Conservation (phyloP, 2,888 invertebrate genomes). For the Diarsia rubi region DNA sequence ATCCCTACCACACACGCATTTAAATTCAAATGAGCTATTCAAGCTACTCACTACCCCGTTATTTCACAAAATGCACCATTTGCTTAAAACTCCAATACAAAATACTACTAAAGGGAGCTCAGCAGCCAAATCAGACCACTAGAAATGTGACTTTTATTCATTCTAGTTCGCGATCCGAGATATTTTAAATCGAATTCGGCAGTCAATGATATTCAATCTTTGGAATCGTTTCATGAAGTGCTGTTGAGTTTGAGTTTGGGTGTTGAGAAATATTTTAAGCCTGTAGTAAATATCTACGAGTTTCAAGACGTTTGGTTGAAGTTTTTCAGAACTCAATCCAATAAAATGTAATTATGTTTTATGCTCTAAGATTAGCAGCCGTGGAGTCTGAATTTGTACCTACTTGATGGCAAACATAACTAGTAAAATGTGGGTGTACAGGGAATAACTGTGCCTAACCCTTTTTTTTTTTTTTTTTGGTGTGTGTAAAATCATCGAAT, state of each 20-base stretch:
- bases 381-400: no score
- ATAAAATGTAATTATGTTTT: background rate
- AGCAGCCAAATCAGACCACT: constrained; percentile 66
- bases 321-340: background rate
- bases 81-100: constrained; percentile 82
- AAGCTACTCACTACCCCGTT: constrained; percentile 73
- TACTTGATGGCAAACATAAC: no score
- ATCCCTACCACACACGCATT: constrained; percentile 66
- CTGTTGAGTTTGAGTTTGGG: constrained; percentile 28
- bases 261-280: constrained; percentile 25
- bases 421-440: no score
- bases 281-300: background rate
- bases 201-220: constrained; percentile 71
- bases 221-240: constrained; percentile 66
- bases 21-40: constrained; percentile 80
- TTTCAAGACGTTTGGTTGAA: background rate
- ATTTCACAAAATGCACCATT: constrained; percentile 79
- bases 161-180: constrained; percentile 68
- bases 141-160: constrained; percentile 80
- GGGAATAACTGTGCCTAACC: no score
- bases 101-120: constrained; percentile 72
- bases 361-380: background rate
- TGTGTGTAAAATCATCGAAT: no score
- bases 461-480: no score
- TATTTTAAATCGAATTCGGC: constrained; percentile 77